A percentile compares a stretch with the other conserved stretches of the same genome.
Conservation (phyloP, 2,888 invertebrate species). For the Siphlonurus alternatus region DNA sequence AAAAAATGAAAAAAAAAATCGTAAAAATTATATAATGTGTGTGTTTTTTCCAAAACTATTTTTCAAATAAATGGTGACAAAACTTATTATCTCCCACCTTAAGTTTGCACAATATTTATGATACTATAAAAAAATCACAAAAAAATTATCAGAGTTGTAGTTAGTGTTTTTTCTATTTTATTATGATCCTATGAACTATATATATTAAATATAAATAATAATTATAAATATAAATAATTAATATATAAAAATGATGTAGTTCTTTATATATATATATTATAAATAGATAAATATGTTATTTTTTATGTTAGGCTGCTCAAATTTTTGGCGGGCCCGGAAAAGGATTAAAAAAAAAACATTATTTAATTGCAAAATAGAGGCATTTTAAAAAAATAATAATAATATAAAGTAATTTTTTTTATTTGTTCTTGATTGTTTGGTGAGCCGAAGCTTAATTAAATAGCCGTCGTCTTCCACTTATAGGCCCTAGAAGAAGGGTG, state of each 20-base stretch:
- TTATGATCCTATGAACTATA: constrained; percentile 20
- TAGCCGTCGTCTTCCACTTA: not conserved
- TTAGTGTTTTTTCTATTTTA: constrained; percentile 14
- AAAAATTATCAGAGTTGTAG: constrained; percentile 17
- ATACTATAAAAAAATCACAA: constrained; percentile 16
- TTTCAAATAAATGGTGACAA: constrained; percentile 12
- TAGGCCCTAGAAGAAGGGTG: too few relatives aligned
- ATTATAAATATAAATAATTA: constrained; percentile 6
- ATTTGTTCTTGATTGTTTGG: not conserved
- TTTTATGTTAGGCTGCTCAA: constrained; percentile 21
- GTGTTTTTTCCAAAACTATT: constrained; percentile 9
- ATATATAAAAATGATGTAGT: constrained; percentile 19
- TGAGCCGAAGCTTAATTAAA: not conserved
- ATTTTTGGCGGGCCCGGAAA: constrained; percentile 13
- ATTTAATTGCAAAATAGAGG: constrained; percentile 8
- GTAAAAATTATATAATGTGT: constrained; percentile 4
- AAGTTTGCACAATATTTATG: constrained; percentile 16
- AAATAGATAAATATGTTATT: constrained; percentile 16
- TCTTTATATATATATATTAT: constrained; percentile 16
- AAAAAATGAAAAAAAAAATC: constrained; percentile 9
- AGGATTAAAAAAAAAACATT: constrained; percentile 7
- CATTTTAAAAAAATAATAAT: constrained; percentile 3
- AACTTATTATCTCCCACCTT: constrained; percentile 10
- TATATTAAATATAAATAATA: constrained; percentile 14
- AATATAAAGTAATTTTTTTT: not conserved